Conservation (phyloP, 1,140 invertebrate species). For the Lethrus apterus region DNA sequence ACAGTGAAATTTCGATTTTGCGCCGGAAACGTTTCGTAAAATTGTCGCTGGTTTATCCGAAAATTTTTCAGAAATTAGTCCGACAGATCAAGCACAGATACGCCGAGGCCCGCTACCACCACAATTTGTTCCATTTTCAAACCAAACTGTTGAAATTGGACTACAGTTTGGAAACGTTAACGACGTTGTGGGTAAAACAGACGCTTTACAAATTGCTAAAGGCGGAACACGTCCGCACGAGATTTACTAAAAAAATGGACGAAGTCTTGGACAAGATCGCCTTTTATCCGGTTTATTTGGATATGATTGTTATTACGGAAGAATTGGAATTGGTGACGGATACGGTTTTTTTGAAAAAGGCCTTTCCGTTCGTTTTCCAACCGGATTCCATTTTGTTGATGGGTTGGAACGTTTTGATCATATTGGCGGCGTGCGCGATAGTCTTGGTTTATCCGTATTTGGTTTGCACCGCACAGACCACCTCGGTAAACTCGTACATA, state of each 20-base stretch:
- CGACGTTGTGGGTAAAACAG: background rate
- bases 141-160: background rate
- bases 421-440: background rate
- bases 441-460: constrained; percentile 1
- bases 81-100: background rate
- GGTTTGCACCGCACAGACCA: background rate
- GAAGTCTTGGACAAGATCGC: background rate
- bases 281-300: constrained; percentile 19
- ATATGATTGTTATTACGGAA: constrained; percentile 19
- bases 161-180: background rate
- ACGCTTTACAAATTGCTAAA: background rate
- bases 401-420: constrained; percentile 13
- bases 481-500: background rate
- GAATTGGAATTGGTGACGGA: constrained; percentile 19
- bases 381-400: constrained; percentile 16
- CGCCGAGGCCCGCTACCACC: background rate
- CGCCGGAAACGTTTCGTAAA: constrained; percentile 11
- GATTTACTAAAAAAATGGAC: background rate
- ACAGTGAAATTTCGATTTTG: constrained; percentile 17
- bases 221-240: background rate
- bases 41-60: constrained; percentile 11
- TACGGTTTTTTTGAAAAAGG: constrained; percentile 17
- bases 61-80: constrained; percentile 4
- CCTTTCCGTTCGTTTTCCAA: constrained; percentile 20
- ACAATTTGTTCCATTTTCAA: background rate